Conservation (phyloP, 2,113 vertebrate genomes). For the Menura novaehollandiae region DNA sequence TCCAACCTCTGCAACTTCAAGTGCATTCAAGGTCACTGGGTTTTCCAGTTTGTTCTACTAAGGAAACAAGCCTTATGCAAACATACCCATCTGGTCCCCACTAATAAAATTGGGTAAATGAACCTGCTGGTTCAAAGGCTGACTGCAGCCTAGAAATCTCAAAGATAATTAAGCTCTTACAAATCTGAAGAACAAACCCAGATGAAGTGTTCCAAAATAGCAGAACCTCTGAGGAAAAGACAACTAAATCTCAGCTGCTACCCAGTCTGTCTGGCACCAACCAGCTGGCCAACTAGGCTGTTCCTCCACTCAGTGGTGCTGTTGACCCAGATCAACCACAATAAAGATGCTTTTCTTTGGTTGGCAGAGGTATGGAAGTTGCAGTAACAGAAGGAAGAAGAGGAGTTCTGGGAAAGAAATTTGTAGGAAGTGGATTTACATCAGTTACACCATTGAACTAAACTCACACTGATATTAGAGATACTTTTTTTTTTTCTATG, state of each 20-base stretch:
- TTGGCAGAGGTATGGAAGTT: neutral
- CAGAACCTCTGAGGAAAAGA: slow-evolving; percentile 14
- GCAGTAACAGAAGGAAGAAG: neutral
- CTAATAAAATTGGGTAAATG: neutral
- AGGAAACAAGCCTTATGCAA: neutral
- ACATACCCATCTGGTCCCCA: neutral
- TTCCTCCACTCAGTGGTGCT: neutral
- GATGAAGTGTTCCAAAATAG: slow-evolving; percentile 1
- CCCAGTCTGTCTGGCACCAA: neutral
- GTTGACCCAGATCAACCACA: neutral
- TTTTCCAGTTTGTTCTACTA: neutral
- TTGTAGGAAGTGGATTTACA: neutral
- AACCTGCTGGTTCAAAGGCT: slow-evolving; percentile 1
- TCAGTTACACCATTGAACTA: neutral
- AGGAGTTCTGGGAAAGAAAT: neutral
- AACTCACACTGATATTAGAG: neutral
- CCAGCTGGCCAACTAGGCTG: neutral
- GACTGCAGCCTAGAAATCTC: slow-evolving; percentile 7
- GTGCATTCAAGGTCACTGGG: neutral
- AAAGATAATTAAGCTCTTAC: slow-evolving; percentile 5
- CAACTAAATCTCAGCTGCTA: slow-evolving; percentile 14
- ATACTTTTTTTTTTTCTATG: neutral
- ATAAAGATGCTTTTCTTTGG: neutral
- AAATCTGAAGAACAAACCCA: slow-evolving; percentile 3
- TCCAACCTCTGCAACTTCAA: neutral